Evolutionary conservation across 1,140 invertebrate species (phyloP).

Genomic region (Helicoverpa armigera): DNA sequence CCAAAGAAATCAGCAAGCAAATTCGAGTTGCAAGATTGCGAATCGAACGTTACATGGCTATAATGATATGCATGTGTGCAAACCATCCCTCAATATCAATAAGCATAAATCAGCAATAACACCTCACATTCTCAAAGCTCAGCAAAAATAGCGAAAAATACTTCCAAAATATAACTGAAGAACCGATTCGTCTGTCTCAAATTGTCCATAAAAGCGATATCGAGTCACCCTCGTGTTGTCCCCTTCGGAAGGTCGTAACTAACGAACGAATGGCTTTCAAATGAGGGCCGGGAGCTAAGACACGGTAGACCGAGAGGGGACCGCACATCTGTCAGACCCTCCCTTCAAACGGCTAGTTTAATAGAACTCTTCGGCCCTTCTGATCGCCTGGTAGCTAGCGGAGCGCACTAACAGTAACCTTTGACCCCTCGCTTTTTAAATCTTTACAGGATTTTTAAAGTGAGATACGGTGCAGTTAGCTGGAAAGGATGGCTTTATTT

Average conservation of each 20-base stretch:
- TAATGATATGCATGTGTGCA: no score
- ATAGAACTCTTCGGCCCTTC: constrained; percentile 58
- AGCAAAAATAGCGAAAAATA: constrained; percentile 44
- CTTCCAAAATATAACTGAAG: constrained; percentile 46
- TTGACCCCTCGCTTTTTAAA: constrained; percentile 38
- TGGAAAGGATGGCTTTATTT: constrained; percentile 29
- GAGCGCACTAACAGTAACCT: constrained; percentile 34
- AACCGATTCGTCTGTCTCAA: constrained; percentile 65
- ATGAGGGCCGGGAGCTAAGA: constrained; percentile 64
- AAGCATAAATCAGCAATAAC: constrained; percentile 7
- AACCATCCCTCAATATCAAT: no score
- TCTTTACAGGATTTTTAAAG: constrained; percentile 35
- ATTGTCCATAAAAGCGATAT: constrained; percentile 75
- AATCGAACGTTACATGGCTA: no score
- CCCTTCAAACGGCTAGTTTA: constrained; percentile 30
- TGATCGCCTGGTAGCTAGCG: constrained; percentile 54
- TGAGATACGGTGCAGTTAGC: constrained; percentile 26
- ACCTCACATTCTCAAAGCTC: not conserved
- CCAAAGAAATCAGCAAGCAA: not conserved
- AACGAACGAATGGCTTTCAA: constrained; percentile 74
- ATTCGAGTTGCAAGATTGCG: no score
- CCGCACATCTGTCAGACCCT: constrained; percentile 67
- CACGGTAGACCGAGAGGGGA: constrained; percentile 50
- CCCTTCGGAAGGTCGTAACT: constrained; percentile 69
- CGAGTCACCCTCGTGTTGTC: constrained; percentile 63